Evolutionary conservation across 2,888 invertebrate species (phyloP), one percentile per base, ranked within the genome.

Genomic region (Trichopoda pennipes): DNA sequence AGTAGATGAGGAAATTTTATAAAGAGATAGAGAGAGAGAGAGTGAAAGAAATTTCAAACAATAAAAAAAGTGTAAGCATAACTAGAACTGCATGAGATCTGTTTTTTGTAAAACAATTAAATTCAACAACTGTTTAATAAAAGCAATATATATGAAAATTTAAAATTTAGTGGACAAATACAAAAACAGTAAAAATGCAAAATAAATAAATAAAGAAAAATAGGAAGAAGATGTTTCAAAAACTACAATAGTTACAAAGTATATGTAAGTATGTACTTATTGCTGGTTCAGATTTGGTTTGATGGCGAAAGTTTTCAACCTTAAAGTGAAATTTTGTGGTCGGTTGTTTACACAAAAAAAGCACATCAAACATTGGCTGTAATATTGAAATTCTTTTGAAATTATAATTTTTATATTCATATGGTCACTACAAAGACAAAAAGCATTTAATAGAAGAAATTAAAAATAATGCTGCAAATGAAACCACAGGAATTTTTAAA

Each of bases 51-150:
- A n/a, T n/a, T n/a, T n/a, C 44, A 23, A 42, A 61, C 10, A 60
- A 21, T 10, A 60, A 66, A 42, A 56, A 47, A 17, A 23, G 7
- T 56, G 16, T 17, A 38, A 32, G 12, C 8, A 44, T 3, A 44
- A 17, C 53, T 47, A 63, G 1, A 14, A n/a, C 0, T 44, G n/a
- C 8, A 61, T 47, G 21, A 35, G 60, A 44, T 21, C 12, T 60
- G 23, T 60, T 21, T 73, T 73, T 68, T 73, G 6, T 2, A 10
- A 35, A 76, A 60, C 66, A 79, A 72, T 64, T 66, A 53, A 72
- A 73, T 53, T 53, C 17, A 38, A 73, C 8, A 68, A 68, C n/a
- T 47, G 73, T 79, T 61, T 35, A 19, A 19, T 55, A 3, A 79
- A 60, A 61, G 47, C 73, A n/a, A 4, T 44, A 32, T 47, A 23